Conservation (phyloP, 1,140 invertebrate genomes). For the Leptopilina boulardi region DNA sequence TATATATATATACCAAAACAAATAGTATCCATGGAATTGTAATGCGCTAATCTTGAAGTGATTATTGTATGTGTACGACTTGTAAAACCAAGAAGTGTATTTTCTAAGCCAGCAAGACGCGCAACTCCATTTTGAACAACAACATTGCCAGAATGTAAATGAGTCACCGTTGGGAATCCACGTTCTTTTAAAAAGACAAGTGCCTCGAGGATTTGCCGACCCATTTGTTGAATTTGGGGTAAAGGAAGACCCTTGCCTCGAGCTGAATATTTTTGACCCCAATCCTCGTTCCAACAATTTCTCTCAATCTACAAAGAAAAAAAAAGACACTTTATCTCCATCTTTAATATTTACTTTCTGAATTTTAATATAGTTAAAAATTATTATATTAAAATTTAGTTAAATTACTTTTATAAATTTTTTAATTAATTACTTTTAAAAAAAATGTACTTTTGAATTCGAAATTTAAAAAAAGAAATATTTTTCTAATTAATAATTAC, state of each 20-base stretch:
- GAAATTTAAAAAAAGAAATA: background rate
- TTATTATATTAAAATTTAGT: no score
- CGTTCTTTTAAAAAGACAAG: slow-evolving; percentile 90
- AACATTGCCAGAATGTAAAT: slow-evolving; percentile 93
- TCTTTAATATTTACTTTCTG: no score
- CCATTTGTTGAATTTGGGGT: slow-evolving; percentile 89
- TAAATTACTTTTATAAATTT: no score
- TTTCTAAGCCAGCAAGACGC: slow-evolving; percentile 88
- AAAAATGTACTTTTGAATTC: background rate
- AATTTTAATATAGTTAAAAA: no score
- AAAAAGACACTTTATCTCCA: no score
- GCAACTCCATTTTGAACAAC: slow-evolving; percentile 94
- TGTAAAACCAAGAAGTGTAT: slow-evolving; percentile 86
- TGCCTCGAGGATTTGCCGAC: slow-evolving; percentile 91
- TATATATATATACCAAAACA: slow-evolving; percentile 81
- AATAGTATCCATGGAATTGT: slow-evolving; percentile 82
- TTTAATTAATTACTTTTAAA: no score
- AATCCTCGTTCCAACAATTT: slow-evolving; percentile 83
- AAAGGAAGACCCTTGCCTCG: slow-evolving; percentile 82
- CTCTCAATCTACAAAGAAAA: slow-evolving; percentile 66
- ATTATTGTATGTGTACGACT: slow-evolving; percentile 81
- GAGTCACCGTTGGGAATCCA: slow-evolving; percentile 90
- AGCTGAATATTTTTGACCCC: slow-evolving; percentile 82
- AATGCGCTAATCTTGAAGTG: slow-evolving; percentile 73
- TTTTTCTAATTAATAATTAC: slow-evolving; percentile 69